Base-by-base conservation (phyloP, 1,140 invertebrate genomes). In the Riptortus pedestris region DNA sequence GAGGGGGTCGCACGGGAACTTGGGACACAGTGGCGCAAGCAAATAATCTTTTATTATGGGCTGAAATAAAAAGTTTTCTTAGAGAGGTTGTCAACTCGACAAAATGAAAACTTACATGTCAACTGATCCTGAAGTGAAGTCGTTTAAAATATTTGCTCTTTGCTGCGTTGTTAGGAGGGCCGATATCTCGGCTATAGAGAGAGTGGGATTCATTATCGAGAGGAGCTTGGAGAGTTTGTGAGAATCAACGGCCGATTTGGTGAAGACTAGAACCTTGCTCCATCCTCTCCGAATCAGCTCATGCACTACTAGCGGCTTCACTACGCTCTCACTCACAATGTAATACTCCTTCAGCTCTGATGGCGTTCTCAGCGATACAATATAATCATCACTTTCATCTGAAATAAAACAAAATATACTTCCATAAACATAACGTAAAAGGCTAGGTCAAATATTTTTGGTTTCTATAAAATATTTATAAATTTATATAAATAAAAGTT, bases 181-280 rank as follows among this genome's bases (percentile, higher is more conserved):
- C 26, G 65, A 66, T n/a, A 69, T 65, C 65, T 69, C 68, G 33
- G 47, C 51, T 14, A 69, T 57, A 47, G 65, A 64, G 22, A 66
- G 24, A 27, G 47, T 24, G 18, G 43, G 26, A 43, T 62, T 51
- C 31, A 89, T 75, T 29, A 77, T 73, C 65, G 80, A 79, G 9
- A 92, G 71, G 11, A 93, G 76, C 27, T 84, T 71, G 62, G 81
- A 77, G 31, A 93, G 76, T 70, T 88, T 78, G 73, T 89, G 86
- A 22, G 88, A 83, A 33, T 84, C 78, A 67, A 90, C 82, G 1
- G 84, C 79, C 45, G 91, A 91, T 76, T 94, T 91, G 0, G 90
- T 88, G 73, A 99, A 98, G 71, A 91, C 85, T 7, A 99, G 77
- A 31, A 91, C 84, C 71, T 85, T 86, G 28, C 83, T 81, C 76